Evolutionary conservation across 2,888 invertebrate genomes (phyloP), one percentile per base, ranked within the genome.

Genomic region (Anoplius nigerrimus): DNA sequence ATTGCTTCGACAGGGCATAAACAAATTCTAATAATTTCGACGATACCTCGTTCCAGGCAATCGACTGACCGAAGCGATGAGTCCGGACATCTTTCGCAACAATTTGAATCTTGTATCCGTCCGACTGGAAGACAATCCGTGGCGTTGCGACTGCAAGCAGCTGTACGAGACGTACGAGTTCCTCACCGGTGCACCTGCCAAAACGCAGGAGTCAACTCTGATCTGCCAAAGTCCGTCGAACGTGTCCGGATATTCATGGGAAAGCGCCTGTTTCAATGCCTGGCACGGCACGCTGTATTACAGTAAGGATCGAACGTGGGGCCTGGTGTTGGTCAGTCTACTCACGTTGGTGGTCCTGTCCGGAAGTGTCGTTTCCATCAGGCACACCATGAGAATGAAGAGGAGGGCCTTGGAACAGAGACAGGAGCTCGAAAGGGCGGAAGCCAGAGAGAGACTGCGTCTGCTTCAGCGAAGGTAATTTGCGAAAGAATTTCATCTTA

Each of bases 71-170:
- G 91, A 91, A 58, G 91, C 92, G 45, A 91, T 94, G 87, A 90
- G 89, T 45, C 89, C 90, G 6, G 89, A 90, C 0, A 91, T 91
- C 81, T 94, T 95, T 81, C 90, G 90, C 0, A 89, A 90, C 1
- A 93, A 93, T 85, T 89, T 90, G 11, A 91, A 91, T 72, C 87
- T 94, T 53, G 90, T 90, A 69, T 89, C 90, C 62, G 86, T 95
- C n/a, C 90, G 91, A 82, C 84, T 95, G 54, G 90, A 91, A 16
- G 94, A 95, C 80, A 95, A 95, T 86, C 93, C 93, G 75, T 95
- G 95, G 95, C 90, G 93, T 69, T 95, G 95, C 84, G 93, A 94
- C 72, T 95, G 95, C 80, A 76, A 80, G 0, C 90, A 92, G 21
- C 91, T 95, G 84, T 90, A 91, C 62, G 90, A 91, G 11, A 92